Percentiles rank a stretch among this genome's conserved stretches.
phyloP scores from a whole-genome alignment of 64 coral and sea anemone species.

The Stylophora pistillata region DNA sequence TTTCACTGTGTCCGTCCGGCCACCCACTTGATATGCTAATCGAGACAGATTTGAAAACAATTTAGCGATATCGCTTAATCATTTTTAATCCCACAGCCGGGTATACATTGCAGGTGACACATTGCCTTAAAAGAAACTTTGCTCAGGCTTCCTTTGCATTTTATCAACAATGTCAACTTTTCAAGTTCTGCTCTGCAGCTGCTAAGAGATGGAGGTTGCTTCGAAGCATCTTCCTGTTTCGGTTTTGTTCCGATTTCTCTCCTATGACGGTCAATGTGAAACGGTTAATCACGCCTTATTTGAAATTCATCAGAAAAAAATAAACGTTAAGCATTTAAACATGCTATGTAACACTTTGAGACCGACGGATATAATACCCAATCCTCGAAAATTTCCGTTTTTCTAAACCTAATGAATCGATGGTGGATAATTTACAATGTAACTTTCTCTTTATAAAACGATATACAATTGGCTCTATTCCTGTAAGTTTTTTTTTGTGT shows the following conservation, averaged over 20 bases:
- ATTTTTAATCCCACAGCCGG: conserved; percentile 13
- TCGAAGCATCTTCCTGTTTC: background rate
- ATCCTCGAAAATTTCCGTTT: background rate
- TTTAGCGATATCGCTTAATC: conserved; percentile 16
- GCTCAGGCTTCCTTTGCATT: conserved; percentile 1
- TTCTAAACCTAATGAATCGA: background rate
- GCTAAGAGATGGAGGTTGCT: background rate
- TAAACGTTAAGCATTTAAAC: background rate
- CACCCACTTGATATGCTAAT: conserved; percentile 40
- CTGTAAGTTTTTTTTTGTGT: background rate
- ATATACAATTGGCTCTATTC: background rate
- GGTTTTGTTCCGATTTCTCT: background rate
- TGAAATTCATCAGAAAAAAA: background rate
- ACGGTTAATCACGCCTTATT: conserved; percentile 19
- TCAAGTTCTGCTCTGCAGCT: background rate
- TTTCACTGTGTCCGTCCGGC: background rate
- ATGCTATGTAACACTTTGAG: background rate
- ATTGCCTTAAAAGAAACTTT: background rate
- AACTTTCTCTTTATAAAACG: background rate
- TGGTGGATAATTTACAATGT: background rate
- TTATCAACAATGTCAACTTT: conserved; percentile 5
- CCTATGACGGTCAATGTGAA: background rate
- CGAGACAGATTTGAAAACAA: conserved; percentile 12
- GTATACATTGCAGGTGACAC: conserved; percentile 1
- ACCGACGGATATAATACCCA: background rate